A percentile compares a stretch with the other conserved stretches of the same genome.
Conservation (phyloP, 2,797 vertebrate genomes). For the Scleropages formosus region DNA sequence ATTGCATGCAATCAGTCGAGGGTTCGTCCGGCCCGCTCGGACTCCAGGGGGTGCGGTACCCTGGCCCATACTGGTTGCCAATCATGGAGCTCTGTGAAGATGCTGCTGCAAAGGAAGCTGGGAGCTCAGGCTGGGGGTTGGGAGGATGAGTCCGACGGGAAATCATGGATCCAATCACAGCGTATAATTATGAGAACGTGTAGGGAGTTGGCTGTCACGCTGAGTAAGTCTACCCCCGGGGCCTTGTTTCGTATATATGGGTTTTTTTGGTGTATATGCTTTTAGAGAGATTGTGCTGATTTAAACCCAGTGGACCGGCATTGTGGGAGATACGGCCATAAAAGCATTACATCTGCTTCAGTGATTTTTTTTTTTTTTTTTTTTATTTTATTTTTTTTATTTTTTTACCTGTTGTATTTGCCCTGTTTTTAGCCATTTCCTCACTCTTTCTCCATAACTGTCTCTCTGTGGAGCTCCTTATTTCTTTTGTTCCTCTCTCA, state of each 20-base stretch:
- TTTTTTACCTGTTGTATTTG: background rate
- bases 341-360: background rate
- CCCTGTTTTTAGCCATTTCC: too few relatives aligned
- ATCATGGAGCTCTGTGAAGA: background rate
- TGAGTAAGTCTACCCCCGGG: background rate
- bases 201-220: background rate
- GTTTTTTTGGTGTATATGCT: background rate
- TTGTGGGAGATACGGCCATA: background rate
- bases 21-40: background rate
- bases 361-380: background rate
- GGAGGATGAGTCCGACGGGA: background rate
- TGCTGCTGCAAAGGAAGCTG: background rate
- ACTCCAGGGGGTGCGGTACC: background rate
- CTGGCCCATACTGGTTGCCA: background rate
- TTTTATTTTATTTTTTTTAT: background rate
- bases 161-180: constrained; percentile 3
- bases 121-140: background rate
- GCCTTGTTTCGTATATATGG: background rate
- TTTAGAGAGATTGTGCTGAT: background rate
- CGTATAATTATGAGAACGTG: constrained; percentile 14
- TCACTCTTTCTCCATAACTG: background rate
- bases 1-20: constrained; percentile 24
- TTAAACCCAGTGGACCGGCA: background rate
- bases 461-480: background rate
- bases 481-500: background rate